Base-by-base conservation (phyloP, 2,888 invertebrate genomes). In the Pterostichus niger region DNA sequence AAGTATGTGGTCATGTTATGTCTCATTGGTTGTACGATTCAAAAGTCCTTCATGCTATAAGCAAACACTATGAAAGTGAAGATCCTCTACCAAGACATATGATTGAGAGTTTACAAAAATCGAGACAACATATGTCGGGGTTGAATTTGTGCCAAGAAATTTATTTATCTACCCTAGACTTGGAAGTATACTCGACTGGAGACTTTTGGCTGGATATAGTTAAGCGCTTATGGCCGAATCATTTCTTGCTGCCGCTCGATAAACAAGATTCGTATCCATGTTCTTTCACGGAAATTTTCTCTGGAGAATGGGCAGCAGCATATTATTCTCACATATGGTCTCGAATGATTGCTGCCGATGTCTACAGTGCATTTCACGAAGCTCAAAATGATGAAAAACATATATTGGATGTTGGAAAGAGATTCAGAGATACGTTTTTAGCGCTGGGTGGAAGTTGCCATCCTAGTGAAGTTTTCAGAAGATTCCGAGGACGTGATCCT, bases 401-500 rank as follows among this genome's bases (percentile, higher is more conserved):
- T 85, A 88, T 92, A 84, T 85, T 91, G 85, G 93, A 92, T 64
- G 92, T 94, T 5, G 95, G 95, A 0, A 92, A 92, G 86, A 91
- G 95, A 84, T 98, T 95, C 88, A 93, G 95, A 85, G 94, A 96
- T 83, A 97, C 97, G 1, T 97, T 96, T 90, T 91, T 99, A 84
- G 92, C 96, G 0, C 91, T 94, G 2, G 98, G 97, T 6, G 97
- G 98, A 3, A 94, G 95, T 84, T 93, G 94, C 85, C 94, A 96
- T 85, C 94, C 97, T 0, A 93, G 93, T 84, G 96, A 98, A 91
- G 93, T 97, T 6, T 99, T 99, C 90, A 92, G 98, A 83, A 93
- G 95, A 87, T 99, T 98, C 90, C 92, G 97, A 84, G 98, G 98
- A 0, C 92, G 98, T 75, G 98, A 99, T 90, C 98, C 98, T 0